phyloP scores from a whole-genome alignment of 2,797 vertebrate species.

The Bufotes viridis region DNA sequence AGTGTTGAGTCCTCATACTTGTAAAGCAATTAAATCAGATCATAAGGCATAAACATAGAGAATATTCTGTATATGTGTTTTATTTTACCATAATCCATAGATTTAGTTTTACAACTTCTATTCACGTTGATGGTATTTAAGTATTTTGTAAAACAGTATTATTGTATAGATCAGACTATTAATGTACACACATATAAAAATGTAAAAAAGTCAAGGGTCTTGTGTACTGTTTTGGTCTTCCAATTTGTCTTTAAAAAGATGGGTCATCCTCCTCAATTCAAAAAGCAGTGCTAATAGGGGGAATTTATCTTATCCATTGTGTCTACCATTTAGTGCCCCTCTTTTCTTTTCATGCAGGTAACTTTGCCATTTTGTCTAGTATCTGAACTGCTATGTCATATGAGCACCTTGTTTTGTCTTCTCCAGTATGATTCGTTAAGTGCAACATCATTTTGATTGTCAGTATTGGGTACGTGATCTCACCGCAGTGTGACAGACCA shows the following conservation, averaged over 20 bases:
- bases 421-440: background rate
- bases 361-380: background rate
- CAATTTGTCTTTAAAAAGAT: background rate
- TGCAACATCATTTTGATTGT: background rate
- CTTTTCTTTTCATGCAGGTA: no score
- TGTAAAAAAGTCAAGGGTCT: background rate
- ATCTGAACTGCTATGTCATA: background rate
- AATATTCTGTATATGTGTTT: background rate
- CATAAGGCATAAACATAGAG: background rate
- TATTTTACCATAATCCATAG: background rate
- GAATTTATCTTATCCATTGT: no score
- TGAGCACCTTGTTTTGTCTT: background rate
- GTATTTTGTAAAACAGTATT: background rate
- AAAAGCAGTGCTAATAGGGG: background rate
- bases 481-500: no score
- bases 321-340: background rate
- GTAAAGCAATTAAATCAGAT: background rate
- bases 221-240: background rate
- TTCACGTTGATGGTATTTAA: background rate
- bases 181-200: background rate
- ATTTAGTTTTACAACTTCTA: background rate
- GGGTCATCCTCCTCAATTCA: background rate
- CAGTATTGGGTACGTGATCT: no score
- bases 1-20: constrained; percentile 7
- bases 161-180: background rate